Evolutionary conservation across 2,888 invertebrate genomes (phyloP), one percentile per base, ranked within the genome.

Genomic region (Polyploca ridens): DNA sequence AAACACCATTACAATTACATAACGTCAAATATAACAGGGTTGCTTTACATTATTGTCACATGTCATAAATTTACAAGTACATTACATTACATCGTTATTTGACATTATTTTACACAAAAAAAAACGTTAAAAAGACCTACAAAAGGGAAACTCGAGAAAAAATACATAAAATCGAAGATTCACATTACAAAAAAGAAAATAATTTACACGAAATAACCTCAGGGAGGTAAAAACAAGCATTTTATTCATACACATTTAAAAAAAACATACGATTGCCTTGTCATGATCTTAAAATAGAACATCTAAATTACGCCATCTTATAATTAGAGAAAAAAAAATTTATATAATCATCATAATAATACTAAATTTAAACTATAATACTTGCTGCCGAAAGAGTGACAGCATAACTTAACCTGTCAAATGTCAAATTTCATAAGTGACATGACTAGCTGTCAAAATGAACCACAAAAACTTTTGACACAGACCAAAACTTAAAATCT

Each of bases 261-360:
- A 87, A 84, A 82, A 73, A 78, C 89, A 89, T 88, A 84, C 88
- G 61, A 86, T 82, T 85, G 86, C 88, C 90, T 91, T 93, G 93
- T 93, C 94, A 93, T 92, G 93, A 88, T 90, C 85, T 87, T 89
- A 86, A 84, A 86, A 87, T 83, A 83, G 89, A 91, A 91, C 90
- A 90, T 88, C 91, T 91, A 89, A 90, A 89, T 85, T 90, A 93
- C 92, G 93, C 93, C 93, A 93, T 93, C 94, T 92, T 93, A 92
- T 73, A 82, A 77, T 81, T 85, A 86, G 81, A 75, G 83, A 87
- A 84, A 86, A 83, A 87, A 84, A 86, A 83, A 85, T 85, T 74
- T 85, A 84, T 54, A 81, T 78, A 72, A 76, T 83, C 77, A 69
- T 81, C 68, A 69, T 83, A 84, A 89, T 89, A 88, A 88, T 90